phyloP scores from a whole-genome alignment of 2,888 invertebrate genomes.

The Standfussiana lucernea region DNA sequence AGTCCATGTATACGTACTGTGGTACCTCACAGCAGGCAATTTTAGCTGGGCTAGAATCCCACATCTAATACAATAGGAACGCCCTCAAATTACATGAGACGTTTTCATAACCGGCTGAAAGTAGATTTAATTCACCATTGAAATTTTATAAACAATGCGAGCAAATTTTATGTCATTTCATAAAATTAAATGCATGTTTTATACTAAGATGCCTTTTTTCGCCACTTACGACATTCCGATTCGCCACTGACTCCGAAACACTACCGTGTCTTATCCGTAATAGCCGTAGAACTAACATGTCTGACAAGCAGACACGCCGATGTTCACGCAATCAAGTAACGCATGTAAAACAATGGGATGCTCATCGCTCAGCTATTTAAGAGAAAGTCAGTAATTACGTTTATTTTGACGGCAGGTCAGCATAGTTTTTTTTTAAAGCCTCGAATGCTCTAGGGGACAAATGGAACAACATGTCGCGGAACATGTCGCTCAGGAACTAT shows the following conservation, averaged over 20 bases:
- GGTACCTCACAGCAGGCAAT: too few relatives aligned
- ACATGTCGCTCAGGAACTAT: too few relatives aligned
- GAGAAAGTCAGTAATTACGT: slow-evolving; percentile 37
- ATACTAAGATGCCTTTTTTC: not conserved
- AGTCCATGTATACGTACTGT: too few relatives aligned
- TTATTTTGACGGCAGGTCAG: not conserved
- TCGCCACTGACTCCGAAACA: not conserved
- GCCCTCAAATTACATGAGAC: not conserved
- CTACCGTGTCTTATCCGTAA: slow-evolving; percentile 5
- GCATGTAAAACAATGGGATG: slow-evolving; percentile 36
- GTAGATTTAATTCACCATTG: not conserved
- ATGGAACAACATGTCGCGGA: too few relatives aligned
- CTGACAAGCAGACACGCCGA: not conserved
- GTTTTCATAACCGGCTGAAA: not conserved
- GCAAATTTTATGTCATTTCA: not conserved
- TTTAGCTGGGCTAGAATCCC: not conserved
- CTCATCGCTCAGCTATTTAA: not conserved
- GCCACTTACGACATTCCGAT: not conserved
- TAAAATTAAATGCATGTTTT: not conserved
- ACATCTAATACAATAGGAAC: not conserved
- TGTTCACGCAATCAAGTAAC: slow-evolving; percentile 8
- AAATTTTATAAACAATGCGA: not conserved
- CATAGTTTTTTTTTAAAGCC: too few relatives aligned
- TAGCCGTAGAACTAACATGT: not conserved
- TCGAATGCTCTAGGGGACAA: too few relatives aligned